phyloP scores from a whole-genome alignment of 1,140 invertebrate species.

The Pogonognathellus flavescens region DNA sequence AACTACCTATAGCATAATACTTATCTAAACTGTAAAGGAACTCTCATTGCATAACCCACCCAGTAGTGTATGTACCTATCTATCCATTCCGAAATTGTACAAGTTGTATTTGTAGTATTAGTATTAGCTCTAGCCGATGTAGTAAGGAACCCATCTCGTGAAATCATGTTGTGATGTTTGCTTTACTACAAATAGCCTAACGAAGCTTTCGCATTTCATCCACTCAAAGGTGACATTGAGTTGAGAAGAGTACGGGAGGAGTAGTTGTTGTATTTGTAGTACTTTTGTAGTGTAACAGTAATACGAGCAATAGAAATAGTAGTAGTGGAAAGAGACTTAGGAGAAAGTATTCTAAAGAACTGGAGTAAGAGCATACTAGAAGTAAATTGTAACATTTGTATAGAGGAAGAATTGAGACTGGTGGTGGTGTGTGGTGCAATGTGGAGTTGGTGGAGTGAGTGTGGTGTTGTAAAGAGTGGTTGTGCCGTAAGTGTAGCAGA shows the following conservation, averaged over 20 bases:
- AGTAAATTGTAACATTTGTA: not conserved
- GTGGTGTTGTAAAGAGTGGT: not conserved
- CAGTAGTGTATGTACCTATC: not conserved
- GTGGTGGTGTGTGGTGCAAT: not conserved
- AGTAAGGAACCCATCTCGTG: not conserved
- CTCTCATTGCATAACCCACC: no score
- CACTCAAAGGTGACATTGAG: slow-evolving; percentile 48
- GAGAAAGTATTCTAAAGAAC: slow-evolving; percentile 39
- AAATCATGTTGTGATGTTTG: slow-evolving; percentile 47
- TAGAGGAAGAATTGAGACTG: not conserved
- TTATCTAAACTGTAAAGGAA: no score
- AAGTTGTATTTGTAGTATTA: not conserved
- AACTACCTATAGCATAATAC: no score
- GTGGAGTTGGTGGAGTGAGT: no score
- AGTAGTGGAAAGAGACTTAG: not conserved
- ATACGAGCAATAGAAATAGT: no score
- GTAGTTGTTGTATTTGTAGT: not conserved
- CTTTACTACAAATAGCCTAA: slow-evolving; percentile 35
- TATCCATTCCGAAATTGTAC: slow-evolving; percentile 26
- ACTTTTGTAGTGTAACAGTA: no score
- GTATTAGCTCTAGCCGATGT: no score
- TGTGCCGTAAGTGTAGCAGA: no score
- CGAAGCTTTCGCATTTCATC: slow-evolving; percentile 46
- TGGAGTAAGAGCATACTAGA: slow-evolving; percentile 1
- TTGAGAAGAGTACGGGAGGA: slow-evolving; percentile 8